phyloP scores from a whole-genome alignment of 2,888 invertebrate genomes.

The Pycnomerus fuliginosus region DNA sequence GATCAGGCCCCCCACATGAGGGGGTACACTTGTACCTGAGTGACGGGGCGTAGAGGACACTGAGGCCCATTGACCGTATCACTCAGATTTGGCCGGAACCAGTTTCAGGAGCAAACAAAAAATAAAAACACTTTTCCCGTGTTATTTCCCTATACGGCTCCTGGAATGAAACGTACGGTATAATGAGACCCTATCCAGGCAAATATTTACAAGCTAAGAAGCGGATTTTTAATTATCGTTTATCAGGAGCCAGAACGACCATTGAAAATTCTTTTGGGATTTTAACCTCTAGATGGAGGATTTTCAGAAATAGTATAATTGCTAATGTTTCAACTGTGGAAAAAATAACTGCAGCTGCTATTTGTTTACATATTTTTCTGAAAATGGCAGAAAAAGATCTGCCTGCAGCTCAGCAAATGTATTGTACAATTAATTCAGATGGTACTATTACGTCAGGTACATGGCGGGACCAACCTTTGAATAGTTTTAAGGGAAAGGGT shows the following conservation, averaged over 20 bases:
- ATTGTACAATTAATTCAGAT: background rate
- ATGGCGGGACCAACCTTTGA: background rate
- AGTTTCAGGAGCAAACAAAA: too few species aligned
- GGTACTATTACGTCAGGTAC: background rate
- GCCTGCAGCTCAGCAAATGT: background rate
- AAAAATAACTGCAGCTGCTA: background rate
- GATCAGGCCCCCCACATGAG: too few species aligned
- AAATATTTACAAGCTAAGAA: too few species aligned
- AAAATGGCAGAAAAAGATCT: background rate
- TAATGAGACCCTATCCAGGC: too few species aligned
- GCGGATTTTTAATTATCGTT: constrained; percentile 2
- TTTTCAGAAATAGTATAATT: background rate
- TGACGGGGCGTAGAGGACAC: too few species aligned
- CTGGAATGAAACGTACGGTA: too few species aligned
- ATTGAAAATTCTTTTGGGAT: constrained; percentile 4
- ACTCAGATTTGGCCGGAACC: too few species aligned
- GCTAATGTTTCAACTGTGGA: background rate
- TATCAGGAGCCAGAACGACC: constrained; percentile 1
- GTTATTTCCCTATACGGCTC: too few species aligned
- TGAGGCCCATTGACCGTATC: too few species aligned
- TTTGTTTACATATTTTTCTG: background rate
- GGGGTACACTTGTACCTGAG: too few species aligned
- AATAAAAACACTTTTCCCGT: too few species aligned
- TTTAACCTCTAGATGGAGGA: background rate
- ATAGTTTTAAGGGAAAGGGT: background rate